phyloP scores from a whole-genome alignment of 2,888 invertebrate species.

The Xestia sexstrigata region DNA sequence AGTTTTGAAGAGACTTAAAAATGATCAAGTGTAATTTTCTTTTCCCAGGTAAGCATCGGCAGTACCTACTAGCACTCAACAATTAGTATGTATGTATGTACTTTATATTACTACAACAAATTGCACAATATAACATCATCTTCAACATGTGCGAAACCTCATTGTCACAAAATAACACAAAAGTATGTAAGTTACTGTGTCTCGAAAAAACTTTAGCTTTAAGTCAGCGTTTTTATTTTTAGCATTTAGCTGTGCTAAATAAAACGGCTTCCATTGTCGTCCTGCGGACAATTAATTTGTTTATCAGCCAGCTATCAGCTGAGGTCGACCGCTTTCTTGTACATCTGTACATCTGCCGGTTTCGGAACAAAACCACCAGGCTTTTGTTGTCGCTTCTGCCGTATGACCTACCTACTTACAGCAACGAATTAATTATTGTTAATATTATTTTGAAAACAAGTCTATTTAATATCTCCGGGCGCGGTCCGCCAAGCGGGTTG shows the following conservation, averaged over 20 bases:
- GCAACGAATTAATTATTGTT: slow-evolving; percentile 29
- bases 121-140: slow-evolving; percentile 12
- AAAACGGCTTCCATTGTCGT: slow-evolving; percentile 63
- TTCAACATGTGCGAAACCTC: background rate
- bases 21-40: slow-evolving; percentile 59
- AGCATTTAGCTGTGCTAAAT: slow-evolving; percentile 61
- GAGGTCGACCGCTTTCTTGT: slow-evolving; percentile 80
- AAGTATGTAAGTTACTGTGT: background rate
- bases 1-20: background rate
- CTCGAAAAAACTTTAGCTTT: background rate
- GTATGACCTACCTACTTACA: slow-evolving; percentile 43
- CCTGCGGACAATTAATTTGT: slow-evolving; percentile 77
- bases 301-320: slow-evolving; percentile 74
- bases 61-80: background rate
- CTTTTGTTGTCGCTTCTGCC: slow-evolving; percentile 67
- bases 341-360: slow-evolving; percentile 76
- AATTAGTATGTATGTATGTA: slow-evolving; percentile 42
- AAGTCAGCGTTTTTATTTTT: slow-evolving; percentile 50
- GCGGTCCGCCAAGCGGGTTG: background rate
- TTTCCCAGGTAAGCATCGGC: slow-evolving; percentile 76
- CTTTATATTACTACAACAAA: background rate
- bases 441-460: slow-evolving; percentile 20
- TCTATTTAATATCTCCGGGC: slow-evolving; percentile 7
- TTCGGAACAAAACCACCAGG: slow-evolving; percentile 63
- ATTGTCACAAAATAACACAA: slow-evolving; percentile 1